A percentile compares a stretch with the other conserved stretches of the same genome.
Evolutionary conservation across 2,797 vertebrate genomes (phyloP).

Genomic region (Buphagus erythrorhynchus): DNA sequence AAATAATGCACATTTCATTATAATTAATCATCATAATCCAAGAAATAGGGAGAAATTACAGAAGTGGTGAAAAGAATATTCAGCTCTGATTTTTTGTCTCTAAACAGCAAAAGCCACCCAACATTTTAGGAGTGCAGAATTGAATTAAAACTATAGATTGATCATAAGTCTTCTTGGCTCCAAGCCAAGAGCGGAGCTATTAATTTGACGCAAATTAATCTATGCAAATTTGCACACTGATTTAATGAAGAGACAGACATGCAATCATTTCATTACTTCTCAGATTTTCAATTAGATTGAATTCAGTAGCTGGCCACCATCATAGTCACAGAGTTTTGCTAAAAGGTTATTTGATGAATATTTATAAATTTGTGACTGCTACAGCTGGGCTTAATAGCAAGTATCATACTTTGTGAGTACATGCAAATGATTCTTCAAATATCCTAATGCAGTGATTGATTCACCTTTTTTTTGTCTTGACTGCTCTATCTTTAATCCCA

Average conservation of each 20-base stretch:
- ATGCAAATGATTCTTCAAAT: conserved; percentile 66
- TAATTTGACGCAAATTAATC: conserved; percentile 66
- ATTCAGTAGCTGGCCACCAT: conserved; percentile 53
- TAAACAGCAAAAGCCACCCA: neutral
- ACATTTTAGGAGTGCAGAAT: neutral
- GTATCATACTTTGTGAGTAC: conserved; percentile 38
- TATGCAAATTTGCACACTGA: conserved; percentile 68
- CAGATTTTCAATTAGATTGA: conserved; percentile 69
- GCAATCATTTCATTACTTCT: conserved; percentile 69
- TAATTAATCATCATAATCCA: neutral
- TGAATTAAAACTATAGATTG: conserved; percentile 56
- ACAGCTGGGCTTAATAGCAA: conserved; percentile 44
- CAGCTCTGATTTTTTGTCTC: neutral
- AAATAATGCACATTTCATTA: neutral
- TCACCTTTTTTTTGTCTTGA: conserved; percentile 62
- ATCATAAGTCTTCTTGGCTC: conserved; percentile 45
- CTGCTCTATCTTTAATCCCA: conserved; percentile 63
- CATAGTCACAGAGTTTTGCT: conserved; percentile 40
- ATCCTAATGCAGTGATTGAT: conserved; percentile 68
- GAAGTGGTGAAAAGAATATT: conserved; percentile 1
- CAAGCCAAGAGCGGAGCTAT: conserved; percentile 42
- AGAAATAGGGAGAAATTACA: neutral
- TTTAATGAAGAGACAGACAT: conserved; percentile 66
- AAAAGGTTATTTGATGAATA: conserved; percentile 73
- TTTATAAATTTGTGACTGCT: conserved; percentile 61